Percentiles rank a stretch among this genome's conserved stretches.
Conservation (phyloP, 2,113 vertebrate species). For the Planiliza haematocheilus region DNA sequence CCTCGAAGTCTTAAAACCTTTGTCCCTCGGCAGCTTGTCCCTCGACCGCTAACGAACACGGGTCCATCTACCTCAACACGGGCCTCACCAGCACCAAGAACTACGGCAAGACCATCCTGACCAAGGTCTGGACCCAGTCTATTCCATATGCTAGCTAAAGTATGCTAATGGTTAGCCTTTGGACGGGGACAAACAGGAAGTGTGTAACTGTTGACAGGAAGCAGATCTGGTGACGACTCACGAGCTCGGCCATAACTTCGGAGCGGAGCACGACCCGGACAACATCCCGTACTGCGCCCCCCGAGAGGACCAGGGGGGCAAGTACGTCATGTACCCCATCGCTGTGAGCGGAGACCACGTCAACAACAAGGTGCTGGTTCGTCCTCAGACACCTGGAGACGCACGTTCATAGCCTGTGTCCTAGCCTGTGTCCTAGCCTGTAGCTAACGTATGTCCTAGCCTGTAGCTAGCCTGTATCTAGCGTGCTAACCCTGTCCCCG, state of each 20-base stretch:
- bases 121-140: conserved; percentile 85
- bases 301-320: conserved; percentile 93
- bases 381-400: too few species aligned
- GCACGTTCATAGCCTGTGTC: too few species aligned
- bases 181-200: background rate
- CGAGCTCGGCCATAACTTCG: conserved; percentile 97
- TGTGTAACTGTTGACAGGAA: conserved; percentile 84
- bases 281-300: conserved; percentile 90
- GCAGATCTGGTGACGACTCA: conserved; percentile 97
- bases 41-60: conserved; percentile 79
- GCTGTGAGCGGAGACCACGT: conserved; percentile 96
- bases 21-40: conserved; percentile 80
- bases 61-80: conserved; percentile 92
- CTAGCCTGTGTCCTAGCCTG: too few species aligned
- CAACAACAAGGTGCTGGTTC: conserved; percentile 98
- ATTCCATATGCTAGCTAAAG: too few species aligned
- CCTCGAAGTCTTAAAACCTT: too few species aligned
- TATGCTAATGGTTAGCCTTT: too few species aligned
- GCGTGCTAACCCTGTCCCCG: background rate
- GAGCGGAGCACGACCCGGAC: conserved; percentile 95
- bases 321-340: conserved; percentile 97
- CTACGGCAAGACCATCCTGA: conserved; percentile 99
- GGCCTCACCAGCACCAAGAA: conserved; percentile 98
- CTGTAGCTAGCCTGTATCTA: background rate
- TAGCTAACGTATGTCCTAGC: too few species aligned